Evolutionary conservation across 2,888 invertebrate genomes (phyloP), one percentile per base, ranked within the genome.

Genomic region (Ametastegia equiseti): DNA sequence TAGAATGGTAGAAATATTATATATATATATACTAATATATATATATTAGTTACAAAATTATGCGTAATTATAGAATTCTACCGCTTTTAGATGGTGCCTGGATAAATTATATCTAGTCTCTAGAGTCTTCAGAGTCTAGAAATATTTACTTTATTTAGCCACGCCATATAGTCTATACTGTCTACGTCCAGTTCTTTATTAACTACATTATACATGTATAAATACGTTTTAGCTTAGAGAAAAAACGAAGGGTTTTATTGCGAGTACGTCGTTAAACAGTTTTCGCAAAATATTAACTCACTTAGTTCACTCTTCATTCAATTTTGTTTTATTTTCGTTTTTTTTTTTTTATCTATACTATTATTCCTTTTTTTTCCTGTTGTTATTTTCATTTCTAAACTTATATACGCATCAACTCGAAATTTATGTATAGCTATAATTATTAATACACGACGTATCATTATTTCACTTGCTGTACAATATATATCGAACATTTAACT

Each of bases 11-110:
- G 36, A 47, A 19, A 60, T 33, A 33, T 60, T 67, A 65, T 67
- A 67, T 33, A 65, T 23, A 42, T 30, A 60, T 60, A 60, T 30
- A 23, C 11, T 9, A 13, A 30, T 57, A 57, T 30, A 23, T 13
- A 60, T 19, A 23, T 54, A 23, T 30, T n/a, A n/a, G n/a, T n/a
- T n/a, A n/a, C n/a, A n/a, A n/a, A n/a, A n/a, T n/a, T n/a, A n/a
- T n/a, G n/a, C n/a, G 80, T 83, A 77, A 82, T 65, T 80, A 80
- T 84, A 86, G 83, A 84, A 86, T 84, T 86, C 84, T 86, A 85
- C 75, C 78, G 86, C 86, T 87, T 87, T 42, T 87, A 87, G 87
- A 80, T 86, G 85, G 86, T 85, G 80, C 45, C 71, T 71, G 47
- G 71, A 60, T n/a, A n/a, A n/a, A n/a, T n/a, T n/a, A n/a, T n/a